phyloP scores from a whole-genome alignment of 2,113 vertebrate species.

The Otolemur garnettii region DNA sequence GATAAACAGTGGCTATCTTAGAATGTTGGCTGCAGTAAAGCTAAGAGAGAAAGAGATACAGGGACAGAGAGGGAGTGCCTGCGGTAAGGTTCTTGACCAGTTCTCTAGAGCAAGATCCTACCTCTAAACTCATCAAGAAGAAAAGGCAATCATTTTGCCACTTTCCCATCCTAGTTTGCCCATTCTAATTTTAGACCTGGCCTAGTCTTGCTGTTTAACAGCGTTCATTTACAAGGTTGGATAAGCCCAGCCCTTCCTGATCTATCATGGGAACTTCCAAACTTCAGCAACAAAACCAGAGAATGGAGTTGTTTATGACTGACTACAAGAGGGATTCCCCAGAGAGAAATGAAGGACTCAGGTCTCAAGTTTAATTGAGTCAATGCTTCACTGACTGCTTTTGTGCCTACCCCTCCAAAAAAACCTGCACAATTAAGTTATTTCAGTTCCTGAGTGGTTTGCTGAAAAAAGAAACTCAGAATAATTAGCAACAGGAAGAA shows the following conservation, averaged over 20 bases:
- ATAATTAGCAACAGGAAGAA: slow-evolving; percentile 81
- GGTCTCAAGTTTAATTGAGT: neutral
- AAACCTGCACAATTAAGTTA: slow-evolving; percentile 41
- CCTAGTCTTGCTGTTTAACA: neutral
- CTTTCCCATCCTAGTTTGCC: neutral
- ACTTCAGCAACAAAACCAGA: neutral
- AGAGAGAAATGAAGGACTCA: slow-evolving; percentile 40
- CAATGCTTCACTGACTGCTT: slow-evolving; percentile 45
- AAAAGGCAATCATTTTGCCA: neutral
- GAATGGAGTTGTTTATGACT: neutral
- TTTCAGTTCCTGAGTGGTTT: slow-evolving; percentile 73
- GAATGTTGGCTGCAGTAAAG: neutral
- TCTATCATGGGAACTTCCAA: neutral
- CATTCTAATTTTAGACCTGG: neutral
- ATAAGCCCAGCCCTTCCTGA: neutral
- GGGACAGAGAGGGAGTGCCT: neutral
- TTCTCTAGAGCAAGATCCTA: neutral
- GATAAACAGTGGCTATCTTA: neutral
- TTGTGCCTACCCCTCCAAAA: neutral
- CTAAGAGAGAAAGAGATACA: neutral
- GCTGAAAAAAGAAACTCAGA: slow-evolving; percentile 59
- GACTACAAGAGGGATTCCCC: neutral
- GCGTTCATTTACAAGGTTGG: neutral
- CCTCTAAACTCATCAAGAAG: neutral
- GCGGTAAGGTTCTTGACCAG: neutral